These are phyloP conservation scores for Illadopsis cleaveri DNA, from an alignment of 2,113 vertebrate species.

Conservation along the genomic window DNA sequence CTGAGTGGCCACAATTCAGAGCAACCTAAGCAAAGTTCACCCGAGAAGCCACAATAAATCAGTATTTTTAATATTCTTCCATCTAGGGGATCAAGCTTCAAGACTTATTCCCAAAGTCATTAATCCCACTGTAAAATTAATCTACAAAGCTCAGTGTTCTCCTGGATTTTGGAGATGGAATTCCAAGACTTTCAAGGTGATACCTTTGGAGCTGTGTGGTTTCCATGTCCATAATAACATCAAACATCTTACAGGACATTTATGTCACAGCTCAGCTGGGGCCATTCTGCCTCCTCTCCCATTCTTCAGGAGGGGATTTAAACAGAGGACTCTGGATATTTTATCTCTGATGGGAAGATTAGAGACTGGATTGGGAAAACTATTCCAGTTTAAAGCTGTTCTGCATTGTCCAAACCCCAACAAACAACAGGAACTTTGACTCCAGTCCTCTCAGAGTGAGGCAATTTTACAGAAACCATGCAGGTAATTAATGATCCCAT, in stretches of 20 bases:
- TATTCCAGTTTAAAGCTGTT: background rate
- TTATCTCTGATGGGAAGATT: background rate
- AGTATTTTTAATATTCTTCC: background rate
- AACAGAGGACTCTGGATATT: background rate
- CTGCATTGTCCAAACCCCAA: background rate
- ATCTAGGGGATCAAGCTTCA: background rate
- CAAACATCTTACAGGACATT: rapidly evolving
- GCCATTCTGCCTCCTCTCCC: background rate
- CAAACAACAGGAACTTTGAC: background rate
- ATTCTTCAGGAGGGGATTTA: background rate
- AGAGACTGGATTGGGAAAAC: background rate
- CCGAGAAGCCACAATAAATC: background rate
- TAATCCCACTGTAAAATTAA: background rate
- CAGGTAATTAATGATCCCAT: background rate
- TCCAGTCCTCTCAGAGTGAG: background rate
- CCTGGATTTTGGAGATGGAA: background rate
- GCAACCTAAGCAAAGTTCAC: background rate
- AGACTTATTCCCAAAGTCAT: background rate
- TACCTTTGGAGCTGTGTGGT: background rate
- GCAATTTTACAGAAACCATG: background rate
- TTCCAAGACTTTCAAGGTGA: background rate
- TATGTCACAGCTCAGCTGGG: background rate
- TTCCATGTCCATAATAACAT: rapidly evolving
- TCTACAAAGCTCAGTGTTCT: background rate
- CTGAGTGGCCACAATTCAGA: background rate